A percentile compares a stretch with the other conserved stretches of the same genome.
Conservation (phyloP, 2,113 vertebrate species). For the mouse (Mus musculus) region GRCm39 chr1:152483501-152484000, state of each 20-base stretch:
- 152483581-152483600: background rate
- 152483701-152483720: conserved; percentile 65
- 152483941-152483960: conserved; percentile 71
- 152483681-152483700: conserved; percentile 65
- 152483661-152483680: conserved; percentile 39
- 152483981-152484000: conserved; percentile 62
- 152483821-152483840: conserved; percentile 59
- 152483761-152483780: background rate
- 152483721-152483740: conserved; percentile 53
- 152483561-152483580: background rate
- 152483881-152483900: conserved; percentile 62
- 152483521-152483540: background rate
- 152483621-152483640: background rate
- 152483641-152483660: background rate
- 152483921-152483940: conserved; percentile 63
- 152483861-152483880: conserved; percentile 49
- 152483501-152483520: background rate
- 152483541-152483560: background rate
- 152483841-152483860: conserved; percentile 56
- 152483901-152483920: conserved; percentile 75
- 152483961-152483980: conserved; percentile 70
- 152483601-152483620: background rate
- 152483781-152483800: conserved; percentile 48
- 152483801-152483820: conserved; percentile 50
- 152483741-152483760: conserved; percentile 44